These are phyloP conservation scores for Aldrovandia affinis DNA, from an alignment of 2,797 vertebrate genomes.

Conservation along the genomic window DNA sequence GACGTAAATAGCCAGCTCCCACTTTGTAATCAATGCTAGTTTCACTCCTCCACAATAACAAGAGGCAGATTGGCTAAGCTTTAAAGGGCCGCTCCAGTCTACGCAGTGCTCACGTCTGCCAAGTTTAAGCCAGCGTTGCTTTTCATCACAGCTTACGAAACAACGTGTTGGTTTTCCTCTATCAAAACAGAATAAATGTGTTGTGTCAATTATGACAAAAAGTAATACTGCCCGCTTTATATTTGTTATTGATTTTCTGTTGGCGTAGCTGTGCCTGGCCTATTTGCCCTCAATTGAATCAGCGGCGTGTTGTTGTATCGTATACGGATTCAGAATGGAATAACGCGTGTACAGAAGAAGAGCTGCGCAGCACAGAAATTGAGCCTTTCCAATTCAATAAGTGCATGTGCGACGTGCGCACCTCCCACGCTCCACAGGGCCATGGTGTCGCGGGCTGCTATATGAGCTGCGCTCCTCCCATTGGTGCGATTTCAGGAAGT, in stretches of 20 bases:
- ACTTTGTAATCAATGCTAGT: too few species aligned
- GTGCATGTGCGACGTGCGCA: background rate
- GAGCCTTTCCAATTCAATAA: background rate
- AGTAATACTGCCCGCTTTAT: background rate
- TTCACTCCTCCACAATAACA: too few species aligned
- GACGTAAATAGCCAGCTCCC: too few species aligned
- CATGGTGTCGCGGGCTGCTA: background rate
- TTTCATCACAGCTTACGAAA: background rate
- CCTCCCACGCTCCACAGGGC: background rate
- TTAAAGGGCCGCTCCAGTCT: background rate
- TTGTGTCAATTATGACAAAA: slow-evolving; percentile 11
- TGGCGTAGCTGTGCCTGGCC: background rate
- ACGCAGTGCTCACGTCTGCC: background rate
- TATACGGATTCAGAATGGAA: background rate
- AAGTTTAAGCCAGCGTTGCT: background rate
- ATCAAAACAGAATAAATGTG: background rate
- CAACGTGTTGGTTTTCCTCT: background rate
- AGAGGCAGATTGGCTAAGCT: too few species aligned
- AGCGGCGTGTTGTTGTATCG: background rate
- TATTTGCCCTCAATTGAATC: background rate
- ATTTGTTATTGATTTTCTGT: slow-evolving; percentile 6
- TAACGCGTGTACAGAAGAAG: background rate
- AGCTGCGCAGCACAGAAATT: background rate
- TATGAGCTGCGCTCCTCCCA: background rate
- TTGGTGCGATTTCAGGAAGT: too few species aligned